Conservation (phyloP, 2,113 vertebrate genomes). For the Tretioscincus oriximinensis region DNA sequence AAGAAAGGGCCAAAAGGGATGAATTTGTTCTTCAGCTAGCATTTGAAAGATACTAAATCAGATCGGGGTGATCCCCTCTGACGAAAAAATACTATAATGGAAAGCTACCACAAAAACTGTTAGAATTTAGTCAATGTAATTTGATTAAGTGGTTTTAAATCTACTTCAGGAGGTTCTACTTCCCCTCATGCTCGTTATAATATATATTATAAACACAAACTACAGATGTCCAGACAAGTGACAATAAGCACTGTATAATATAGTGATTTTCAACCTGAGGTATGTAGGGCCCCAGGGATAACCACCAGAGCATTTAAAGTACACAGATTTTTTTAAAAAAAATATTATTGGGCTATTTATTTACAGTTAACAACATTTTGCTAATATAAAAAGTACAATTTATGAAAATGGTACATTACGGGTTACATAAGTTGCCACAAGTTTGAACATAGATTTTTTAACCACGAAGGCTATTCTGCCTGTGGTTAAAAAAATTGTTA, state of each 20-base stretch:
- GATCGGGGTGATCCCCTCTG: too few relatives aligned
- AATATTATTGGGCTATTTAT: too few relatives aligned
- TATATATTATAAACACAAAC: neutral
- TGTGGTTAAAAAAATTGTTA: neutral
- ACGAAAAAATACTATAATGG: neutral
- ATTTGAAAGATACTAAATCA: too few relatives aligned
- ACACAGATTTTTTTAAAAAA: too few relatives aligned
- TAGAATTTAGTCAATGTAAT: too few relatives aligned
- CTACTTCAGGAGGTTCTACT: neutral
- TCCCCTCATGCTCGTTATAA: neutral
- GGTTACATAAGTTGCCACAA: neutral
- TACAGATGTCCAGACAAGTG: neutral
- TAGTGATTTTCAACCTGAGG: neutral
- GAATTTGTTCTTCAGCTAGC: too few relatives aligned
- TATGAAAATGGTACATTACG: too few relatives aligned
- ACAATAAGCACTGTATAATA: neutral
- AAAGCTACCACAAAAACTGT: neutral
- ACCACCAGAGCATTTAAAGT: too few relatives aligned
- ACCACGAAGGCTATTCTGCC: neutral
- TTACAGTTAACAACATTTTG: too few relatives aligned
- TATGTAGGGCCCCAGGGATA: too few relatives aligned
- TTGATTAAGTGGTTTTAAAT: neutral
- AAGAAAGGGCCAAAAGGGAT: too few relatives aligned
- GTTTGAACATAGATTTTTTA: neutral
- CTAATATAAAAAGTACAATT: too few relatives aligned